These are phyloP conservation scores for Indicator indicator DNA, from an alignment of 2,113 vertebrate genomes.

Conservation along the genomic window DNA sequence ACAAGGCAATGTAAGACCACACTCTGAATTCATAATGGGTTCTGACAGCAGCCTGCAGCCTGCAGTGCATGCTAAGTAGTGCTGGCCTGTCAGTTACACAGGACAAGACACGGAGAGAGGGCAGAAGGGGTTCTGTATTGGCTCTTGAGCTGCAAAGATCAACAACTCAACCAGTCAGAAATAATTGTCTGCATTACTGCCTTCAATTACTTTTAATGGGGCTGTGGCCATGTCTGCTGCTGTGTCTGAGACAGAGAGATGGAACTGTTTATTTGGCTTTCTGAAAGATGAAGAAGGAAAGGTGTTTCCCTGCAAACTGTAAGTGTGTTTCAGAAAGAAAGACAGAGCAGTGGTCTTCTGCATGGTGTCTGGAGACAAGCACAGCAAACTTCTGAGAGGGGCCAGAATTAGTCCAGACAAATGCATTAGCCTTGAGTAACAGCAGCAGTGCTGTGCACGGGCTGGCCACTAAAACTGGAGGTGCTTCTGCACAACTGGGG, in stretches of 20 bases:
- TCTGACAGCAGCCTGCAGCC: neutral
- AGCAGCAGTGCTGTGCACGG: neutral
- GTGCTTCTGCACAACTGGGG: too few species aligned
- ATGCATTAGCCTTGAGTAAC: neutral
- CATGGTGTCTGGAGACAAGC: neutral
- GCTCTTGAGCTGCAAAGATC: conserved; percentile 66
- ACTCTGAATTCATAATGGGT: conserved; percentile 19
- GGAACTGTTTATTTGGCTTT: neutral
- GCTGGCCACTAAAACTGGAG: neutral
- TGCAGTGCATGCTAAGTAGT: neutral
- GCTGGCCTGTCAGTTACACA: conserved; percentile 33
- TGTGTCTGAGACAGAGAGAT: neutral
- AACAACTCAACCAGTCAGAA: conserved; percentile 62
- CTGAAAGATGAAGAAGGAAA: conserved; percentile 1
- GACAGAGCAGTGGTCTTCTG: neutral
- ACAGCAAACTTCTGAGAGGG: neutral
- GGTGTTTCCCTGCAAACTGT: neutral
- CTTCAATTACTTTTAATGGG: conserved; percentile 65
- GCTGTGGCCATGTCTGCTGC: neutral
- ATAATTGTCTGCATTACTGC: conserved; percentile 61
- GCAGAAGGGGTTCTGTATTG: conserved; percentile 53
- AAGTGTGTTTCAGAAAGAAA: neutral
- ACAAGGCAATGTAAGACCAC: neutral
- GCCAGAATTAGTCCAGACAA: neutral
- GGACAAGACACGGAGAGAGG: neutral